phyloP scores from a whole-genome alignment of 2,113 vertebrate species.

The Ptychochromis oligacanthus region DNA sequence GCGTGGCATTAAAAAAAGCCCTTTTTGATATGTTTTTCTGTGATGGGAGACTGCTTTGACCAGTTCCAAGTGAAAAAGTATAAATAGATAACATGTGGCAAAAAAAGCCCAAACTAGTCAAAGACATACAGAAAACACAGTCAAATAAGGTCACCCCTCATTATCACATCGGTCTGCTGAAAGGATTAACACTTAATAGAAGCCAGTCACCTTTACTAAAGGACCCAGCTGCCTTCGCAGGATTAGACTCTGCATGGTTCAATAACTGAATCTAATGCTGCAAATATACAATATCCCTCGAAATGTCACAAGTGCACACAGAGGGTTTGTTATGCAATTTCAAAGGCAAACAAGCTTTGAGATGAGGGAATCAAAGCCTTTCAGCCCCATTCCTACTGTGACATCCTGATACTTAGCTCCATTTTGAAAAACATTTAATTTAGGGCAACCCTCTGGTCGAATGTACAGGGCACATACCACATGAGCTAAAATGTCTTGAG shows the following conservation, averaged over 20 bases:
- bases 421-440: not conserved
- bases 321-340: not conserved
- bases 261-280: conserved; percentile 32
- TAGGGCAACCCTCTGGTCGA: too few species aligned
- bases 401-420: not conserved
- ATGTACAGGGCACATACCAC: not conserved
- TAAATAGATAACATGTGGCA: not conserved
- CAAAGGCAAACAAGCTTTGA: not conserved
- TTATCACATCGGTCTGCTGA: not conserved
- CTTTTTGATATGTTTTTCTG: not conserved
- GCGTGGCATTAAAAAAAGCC: not conserved
- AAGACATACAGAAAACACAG: not conserved
- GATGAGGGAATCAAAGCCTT: not conserved
- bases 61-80: not conserved
- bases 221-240: conserved; percentile 30
- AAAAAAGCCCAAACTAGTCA: not conserved
- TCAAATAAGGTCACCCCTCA: conserved; percentile 18
- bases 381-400: not conserved
- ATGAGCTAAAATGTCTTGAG: not conserved
- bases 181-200: conserved; percentile 18
- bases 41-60: not conserved
- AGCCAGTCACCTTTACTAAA: not conserved
- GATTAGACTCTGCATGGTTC: conserved; percentile 29
- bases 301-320: conserved; percentile 30
- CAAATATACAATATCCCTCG: conserved; percentile 8